These are phyloP conservation scores for Mesorhabditis belari DNA, from an alignment of 2,888 invertebrate species.

Conservation along the genomic window DNA sequence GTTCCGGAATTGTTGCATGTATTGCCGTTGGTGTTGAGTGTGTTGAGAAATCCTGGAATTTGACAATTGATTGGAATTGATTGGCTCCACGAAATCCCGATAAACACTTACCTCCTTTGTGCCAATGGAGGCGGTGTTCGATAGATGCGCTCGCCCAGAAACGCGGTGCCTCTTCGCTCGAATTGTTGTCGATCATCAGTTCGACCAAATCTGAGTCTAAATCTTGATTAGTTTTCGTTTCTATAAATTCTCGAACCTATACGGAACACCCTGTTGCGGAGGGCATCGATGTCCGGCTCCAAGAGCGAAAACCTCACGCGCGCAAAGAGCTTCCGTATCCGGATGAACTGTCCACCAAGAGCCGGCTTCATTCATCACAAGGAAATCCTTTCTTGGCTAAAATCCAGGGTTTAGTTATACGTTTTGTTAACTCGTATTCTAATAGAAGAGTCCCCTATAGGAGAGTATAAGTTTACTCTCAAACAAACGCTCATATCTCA, in stretches of 20 bases:
- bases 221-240: not conserved
- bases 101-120: not conserved
- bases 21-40: not conserved
- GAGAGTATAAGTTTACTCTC: too few species aligned
- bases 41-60: not conserved
- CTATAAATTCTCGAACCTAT: too few species aligned
- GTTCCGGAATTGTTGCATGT: not conserved
- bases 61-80: not conserved
- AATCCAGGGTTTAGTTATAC: constrained; percentile 5
- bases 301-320: constrained; percentile 23
- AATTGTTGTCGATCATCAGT: not conserved
- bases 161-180: not conserved
- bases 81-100: not conserved
- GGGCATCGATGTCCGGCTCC: constrained; percentile 27
- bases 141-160: not conserved
- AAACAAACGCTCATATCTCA: too few species aligned
- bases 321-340: constrained; percentile 27
- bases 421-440: too few species aligned
- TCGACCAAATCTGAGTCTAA: not conserved
- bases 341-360: constrained; percentile 40
- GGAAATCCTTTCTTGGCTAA: constrained; percentile 35
- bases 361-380: constrained; percentile 36
- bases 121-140: not conserved
- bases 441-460: too few species aligned
- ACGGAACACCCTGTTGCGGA: constrained; percentile 5